Percentiles rank a stretch among this genome's conserved stretches.
phyloP scores from a whole-genome alignment of 2,888 invertebrate species.

The Rhyacophila evoluta region DNA sequence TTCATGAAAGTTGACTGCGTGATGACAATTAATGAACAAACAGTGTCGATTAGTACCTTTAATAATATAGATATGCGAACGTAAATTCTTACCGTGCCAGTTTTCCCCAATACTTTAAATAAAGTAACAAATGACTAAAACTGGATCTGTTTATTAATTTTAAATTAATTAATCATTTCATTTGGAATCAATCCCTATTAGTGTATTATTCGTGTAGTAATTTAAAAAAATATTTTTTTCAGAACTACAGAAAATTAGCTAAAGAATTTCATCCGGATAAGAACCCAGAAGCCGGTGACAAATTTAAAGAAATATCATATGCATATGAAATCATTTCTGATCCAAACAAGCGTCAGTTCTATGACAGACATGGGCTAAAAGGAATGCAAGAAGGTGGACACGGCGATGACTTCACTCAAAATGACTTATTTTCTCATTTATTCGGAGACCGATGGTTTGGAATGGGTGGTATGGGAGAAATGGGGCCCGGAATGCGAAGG shows the following conservation, averaged over 20 bases:
- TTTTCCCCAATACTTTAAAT: too few species aligned
- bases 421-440: constrained; percentile 76
- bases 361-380: constrained; percentile 89
- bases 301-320: constrained; percentile 95
- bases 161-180: too few species aligned
- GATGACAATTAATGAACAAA: too few species aligned
- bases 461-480: constrained; percentile 67
- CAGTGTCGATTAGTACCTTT: too few species aligned
- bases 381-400: constrained; percentile 82
- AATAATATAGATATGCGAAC: too few species aligned
- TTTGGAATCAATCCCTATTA: too few species aligned
- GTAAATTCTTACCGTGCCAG: too few species aligned
- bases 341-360: constrained; percentile 85
- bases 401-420: constrained; percentile 69
- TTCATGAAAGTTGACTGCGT: too few species aligned
- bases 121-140: too few species aligned
- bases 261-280: constrained; percentile 95
- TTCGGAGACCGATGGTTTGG: constrained; percentile 76
- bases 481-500: constrained; percentile 66
- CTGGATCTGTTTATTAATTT: too few species aligned
- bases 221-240: constrained; percentile 55
- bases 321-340: constrained; percentile 95
- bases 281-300: constrained; percentile 91
- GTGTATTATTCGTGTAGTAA: too few species aligned
- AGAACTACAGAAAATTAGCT: constrained; percentile 92